A percentile compares a stretch with the other conserved stretches of the same genome.
These are phyloP conservation scores for Polyergus mexicanus DNA, from an alignment of 1,140 invertebrate species.

Conservation along the genomic window DNA sequence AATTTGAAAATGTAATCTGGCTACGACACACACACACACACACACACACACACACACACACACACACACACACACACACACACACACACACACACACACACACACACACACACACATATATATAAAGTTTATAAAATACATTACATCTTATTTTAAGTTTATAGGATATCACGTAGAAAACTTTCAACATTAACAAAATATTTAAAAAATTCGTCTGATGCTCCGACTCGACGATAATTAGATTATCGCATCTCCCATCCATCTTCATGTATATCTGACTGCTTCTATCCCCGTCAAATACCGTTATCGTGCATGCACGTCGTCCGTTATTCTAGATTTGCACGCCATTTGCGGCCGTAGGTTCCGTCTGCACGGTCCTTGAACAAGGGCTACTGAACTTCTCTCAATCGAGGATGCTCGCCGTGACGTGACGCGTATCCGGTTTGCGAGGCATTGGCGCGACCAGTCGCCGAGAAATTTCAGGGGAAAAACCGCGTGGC, in stretches of 20 bases:
- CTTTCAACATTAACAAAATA: background rate
- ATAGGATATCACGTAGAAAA: background rate
- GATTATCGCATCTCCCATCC: background rate
- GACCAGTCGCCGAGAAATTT: slow-evolving; percentile 74
- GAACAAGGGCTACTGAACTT: slow-evolving; percentile 70
- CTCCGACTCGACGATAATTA: too few species aligned
- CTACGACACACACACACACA: too few species aligned
- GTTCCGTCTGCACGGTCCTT: slow-evolving; percentile 70
- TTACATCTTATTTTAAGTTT: background rate
- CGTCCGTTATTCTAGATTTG: slow-evolving; percentile 49
- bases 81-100: too few species aligned
- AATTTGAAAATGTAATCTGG: too few species aligned
- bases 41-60: too few species aligned
- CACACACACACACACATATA: background rate
- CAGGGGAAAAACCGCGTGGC: slow-evolving; percentile 70
- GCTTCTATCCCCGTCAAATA: slow-evolving; percentile 1
- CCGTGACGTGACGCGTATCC: slow-evolving; percentile 73
- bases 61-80: too few species aligned
- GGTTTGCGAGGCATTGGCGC: slow-evolving; percentile 65
- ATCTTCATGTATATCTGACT: background rate
- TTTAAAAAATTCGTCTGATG: background rate
- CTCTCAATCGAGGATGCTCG: slow-evolving; percentile 52
- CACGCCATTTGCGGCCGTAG: slow-evolving; percentile 32
- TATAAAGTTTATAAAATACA: background rate
- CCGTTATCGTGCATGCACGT: slow-evolving; percentile 28